These are phyloP conservation scores for Chrysemys picta DNA, from an alignment of 2,113 vertebrate genomes.

Conservation along the genomic window DNA sequence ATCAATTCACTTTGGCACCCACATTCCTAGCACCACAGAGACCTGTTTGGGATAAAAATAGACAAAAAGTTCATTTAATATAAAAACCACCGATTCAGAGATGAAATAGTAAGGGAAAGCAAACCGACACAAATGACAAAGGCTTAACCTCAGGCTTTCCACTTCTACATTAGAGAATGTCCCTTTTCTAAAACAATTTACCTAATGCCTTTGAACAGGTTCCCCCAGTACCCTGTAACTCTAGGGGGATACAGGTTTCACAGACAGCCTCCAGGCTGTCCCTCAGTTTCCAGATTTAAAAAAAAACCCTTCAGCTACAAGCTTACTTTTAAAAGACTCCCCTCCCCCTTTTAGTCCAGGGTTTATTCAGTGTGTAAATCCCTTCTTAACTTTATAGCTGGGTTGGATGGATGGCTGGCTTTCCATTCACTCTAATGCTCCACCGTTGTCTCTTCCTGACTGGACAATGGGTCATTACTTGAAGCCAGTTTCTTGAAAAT, in stretches of 20 bases:
- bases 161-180: too few species aligned
- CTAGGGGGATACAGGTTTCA: background rate
- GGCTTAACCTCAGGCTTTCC: too few species aligned
- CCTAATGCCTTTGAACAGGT: background rate
- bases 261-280: background rate
- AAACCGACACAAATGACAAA: too few species aligned
- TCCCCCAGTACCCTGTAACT: background rate
- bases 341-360: background rate
- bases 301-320: background rate
- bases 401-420: background rate
- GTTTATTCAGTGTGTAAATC: background rate
- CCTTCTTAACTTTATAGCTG: background rate
- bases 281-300: too few species aligned
- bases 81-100: too few species aligned
- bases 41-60: background rate
- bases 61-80: too few species aligned
- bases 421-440: background rate
- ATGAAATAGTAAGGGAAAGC: too few species aligned
- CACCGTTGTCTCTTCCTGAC: background rate
- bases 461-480: background rate
- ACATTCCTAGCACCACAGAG: background rate
- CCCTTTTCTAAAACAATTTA: too few species aligned
- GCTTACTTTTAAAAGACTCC: background rate
- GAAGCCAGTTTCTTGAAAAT: background rate
- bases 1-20: background rate